Base-by-base conservation (phyloP, 2,113 vertebrate species). In the Platycercus adscitus region DNA sequence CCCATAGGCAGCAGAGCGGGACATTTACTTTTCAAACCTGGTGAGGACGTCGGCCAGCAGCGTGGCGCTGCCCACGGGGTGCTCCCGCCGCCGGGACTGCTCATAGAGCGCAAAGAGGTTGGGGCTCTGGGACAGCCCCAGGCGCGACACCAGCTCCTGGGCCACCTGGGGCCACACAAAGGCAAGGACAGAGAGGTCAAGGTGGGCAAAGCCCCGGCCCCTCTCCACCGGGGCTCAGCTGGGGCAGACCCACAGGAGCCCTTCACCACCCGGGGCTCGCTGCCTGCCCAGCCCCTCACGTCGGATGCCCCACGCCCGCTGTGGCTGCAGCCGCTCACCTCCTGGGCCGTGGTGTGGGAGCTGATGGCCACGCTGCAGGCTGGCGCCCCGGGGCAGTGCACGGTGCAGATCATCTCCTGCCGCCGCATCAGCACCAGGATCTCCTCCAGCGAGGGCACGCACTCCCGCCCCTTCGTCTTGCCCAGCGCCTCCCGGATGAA, bases 401-500 rank as follows among this genome's bases (percentile, higher is more conserved):
- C 98, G 0, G 98, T 98, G 95, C 99, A 99, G 86, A 98, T 82
- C 97, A 99, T 98, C 96, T 99, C 98, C 94, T 99, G 99, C 55
- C 99, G 95, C 70, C 91, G 98, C 97, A 99, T 99, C 96, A 99
- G 97, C 78, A 98, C 98, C 53, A 98, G 98, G 97, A 99, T 99
- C 98, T 99, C 99, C 28, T 99, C 99, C 97, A 99, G 98, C 5
- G 99, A 99, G 8, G 99, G 99, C 85, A 99, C 99, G 2, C 98
- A 98, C 95, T 99, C 98, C 25, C 99, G 97, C 73, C 98, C 98
- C 41, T 98, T 98, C 0, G 99, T 99, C 96, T 99, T 99, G 47
- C 98, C 96, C 97, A 99, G 96, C 0, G 99, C 99, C 88, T 98
- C 98, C 20, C 98, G 97, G 97, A 99, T 99, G 97, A 99, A 99